Base-by-base conservation (phyloP, 2,797 vertebrate species). In the Sebastes reedi region DNA sequence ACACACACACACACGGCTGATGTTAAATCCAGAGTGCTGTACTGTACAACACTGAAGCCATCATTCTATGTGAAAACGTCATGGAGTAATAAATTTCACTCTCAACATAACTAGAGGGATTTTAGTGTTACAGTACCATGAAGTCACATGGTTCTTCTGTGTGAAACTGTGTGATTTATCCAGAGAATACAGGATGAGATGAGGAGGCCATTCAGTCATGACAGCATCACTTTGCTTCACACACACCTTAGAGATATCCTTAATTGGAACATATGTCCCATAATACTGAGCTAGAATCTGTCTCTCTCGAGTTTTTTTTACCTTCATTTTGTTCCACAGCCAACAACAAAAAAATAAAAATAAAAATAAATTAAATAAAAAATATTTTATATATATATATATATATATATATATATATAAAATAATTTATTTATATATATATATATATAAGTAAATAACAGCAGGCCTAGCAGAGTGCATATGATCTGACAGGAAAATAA, bases 221-320 rank as follows among this genome's bases (percentile, higher is more conserved):
- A 61, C 68, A 72, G 52, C 67, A 67, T 69, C 70, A n/a, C 66
- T 72, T 59, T 77, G 29, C 55, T 67, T 77, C 36, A 79, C 66
- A 75, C 71, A 70, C 75, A 79, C 81, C 80, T 79, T 22, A 32
- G 59, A 74, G 75, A 71, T 65, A 18, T 68, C 32, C 42, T 61
- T 88, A 79, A 89, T 81, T 86, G 72, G 82, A 81, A 75, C 84
- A 81, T 68, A 52, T 74, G 79, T 82, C 36, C 55, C 27, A 30
- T 61, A 71, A 67, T 74, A 32, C 60, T 25, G 16, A 50, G 25
- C 18, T 34, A 12, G 22, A 66, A 55, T 72, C 52, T 61, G 22
- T 70, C 27, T 66, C 6, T n/a, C 10, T n/a, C 1, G 4, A 39
- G 68, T 8, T 8, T 18, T 65, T 24, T 42, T 20, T 16, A 3